Percentiles rank a stretch among this genome's conserved stretches.
Conservation (phyloP, 2,888 invertebrate species). For the Barypeithes pellucidus region DNA sequence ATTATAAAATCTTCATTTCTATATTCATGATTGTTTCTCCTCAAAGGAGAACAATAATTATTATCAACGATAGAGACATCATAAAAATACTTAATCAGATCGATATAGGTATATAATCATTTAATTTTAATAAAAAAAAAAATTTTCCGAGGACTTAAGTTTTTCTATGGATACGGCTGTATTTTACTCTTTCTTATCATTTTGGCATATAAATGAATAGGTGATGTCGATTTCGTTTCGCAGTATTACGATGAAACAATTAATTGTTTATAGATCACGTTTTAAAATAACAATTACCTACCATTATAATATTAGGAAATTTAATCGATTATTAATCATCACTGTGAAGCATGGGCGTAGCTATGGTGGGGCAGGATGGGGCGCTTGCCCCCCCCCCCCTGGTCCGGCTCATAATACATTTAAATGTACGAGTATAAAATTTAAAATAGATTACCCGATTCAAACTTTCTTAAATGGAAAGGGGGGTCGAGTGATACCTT, state of each 20-base stretch:
- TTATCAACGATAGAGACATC: neutral
- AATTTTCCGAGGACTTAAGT: neutral
- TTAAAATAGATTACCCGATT: too few relatives aligned
- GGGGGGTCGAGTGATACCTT: too few relatives aligned
- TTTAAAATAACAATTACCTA: constrained; percentile 21
- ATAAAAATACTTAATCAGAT: neutral
- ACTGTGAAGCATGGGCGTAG: too few relatives aligned
- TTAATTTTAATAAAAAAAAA: neutral
- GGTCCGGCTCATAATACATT: too few relatives aligned
- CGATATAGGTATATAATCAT: neutral
- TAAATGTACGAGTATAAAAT: too few relatives aligned
- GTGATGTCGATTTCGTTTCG: constrained; percentile 3
- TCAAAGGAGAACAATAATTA: neutral
- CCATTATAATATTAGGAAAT: neutral
- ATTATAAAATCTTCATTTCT: too few relatives aligned
- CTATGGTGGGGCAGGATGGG: too few relatives aligned
- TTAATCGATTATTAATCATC: neutral
- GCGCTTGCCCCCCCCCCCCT: too few relatives aligned
- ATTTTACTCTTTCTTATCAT: constrained; percentile 1
- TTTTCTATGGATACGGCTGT: neutral
- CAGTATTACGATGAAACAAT: neutral
- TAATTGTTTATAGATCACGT: constrained; percentile 17
- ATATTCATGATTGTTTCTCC: too few relatives aligned
- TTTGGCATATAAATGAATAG: neutral
- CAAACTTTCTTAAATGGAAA: too few relatives aligned